Base-by-base conservation (phyloP, 37 sponge, comb jelly and placozoan genomes). In the Mnemiopsis leidyi region DNA sequence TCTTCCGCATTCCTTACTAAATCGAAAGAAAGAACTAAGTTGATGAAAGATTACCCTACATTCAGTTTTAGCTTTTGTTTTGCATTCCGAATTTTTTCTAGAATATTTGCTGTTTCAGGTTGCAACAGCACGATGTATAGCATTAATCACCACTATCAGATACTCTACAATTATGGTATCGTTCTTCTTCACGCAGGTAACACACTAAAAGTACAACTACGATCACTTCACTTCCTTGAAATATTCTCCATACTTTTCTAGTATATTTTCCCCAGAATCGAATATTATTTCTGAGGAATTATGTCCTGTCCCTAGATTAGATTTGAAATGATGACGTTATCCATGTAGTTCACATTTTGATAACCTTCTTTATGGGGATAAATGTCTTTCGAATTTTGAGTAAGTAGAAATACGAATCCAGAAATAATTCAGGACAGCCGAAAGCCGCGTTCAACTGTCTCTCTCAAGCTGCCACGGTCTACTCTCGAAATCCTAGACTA, bases 141-240 rank as follows among this genome's bases (percentile, higher is more conserved):
- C 0, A 92, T 97, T 13, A 98, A 98, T 94, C 95, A 96, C 68
- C 97, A 96, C 31, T 95, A 97, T 73, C 92, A 95, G 68, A 93
- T 98, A 0, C 94, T 98, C 30, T 97, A 98, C 94, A 97, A 98
- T 90, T 93, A 96, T 28, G 99, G 97, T 5, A 75, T 96, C 39
- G 96, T 96, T 94, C 96, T 97, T 94, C 97, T 98, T 26, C 96
- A 92, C 93, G 94, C 94, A 33, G 98, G 82, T 79, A 31, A 48
- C n/a, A n/a, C n/a, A n/a, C n/a, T n/a, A n/a, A n/a, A n/a, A n/a
- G n/a, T n/a, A n/a, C n/a, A n/a, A n/a, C n/a, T n/a, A n/a, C 68
- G 18, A 67, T 67, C 20, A 21, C 68, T 13, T 67, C 18, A 67
- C 20, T 21, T 67, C 68, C 13, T 67, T 67, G 20, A 21, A 13